Percentiles rank a stretch among this genome's conserved stretches.
Evolutionary conservation across 2,888 invertebrate genomes (phyloP).

Genomic region (Parelbella ahira): DNA sequence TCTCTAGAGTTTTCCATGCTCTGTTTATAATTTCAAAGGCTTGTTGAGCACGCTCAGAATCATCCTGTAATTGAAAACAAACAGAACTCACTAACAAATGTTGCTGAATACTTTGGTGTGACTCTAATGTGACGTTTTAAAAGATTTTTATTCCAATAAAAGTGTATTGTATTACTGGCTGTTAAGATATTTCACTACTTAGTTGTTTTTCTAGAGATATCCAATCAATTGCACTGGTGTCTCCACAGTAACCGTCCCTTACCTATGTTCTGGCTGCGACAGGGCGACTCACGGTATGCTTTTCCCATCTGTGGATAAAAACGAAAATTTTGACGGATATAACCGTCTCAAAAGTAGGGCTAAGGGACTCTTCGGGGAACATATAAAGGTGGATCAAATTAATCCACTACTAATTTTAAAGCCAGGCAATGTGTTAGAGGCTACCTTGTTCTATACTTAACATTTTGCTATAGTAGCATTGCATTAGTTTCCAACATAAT

Average conservation of each 20-base stretch:
- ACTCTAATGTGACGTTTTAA: slow-evolving; percentile 7
- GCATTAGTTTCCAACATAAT: too few species aligned
- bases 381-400: slow-evolving; percentile 3
- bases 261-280: slow-evolving; percentile 56
- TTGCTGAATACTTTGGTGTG: background rate
- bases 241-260: slow-evolving; percentile 44
- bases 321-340: slow-evolving; percentile 75
- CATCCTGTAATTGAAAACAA: slow-evolving; percentile 84
- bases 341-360: slow-evolving; percentile 61
- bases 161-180: slow-evolving; percentile 14
- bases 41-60: slow-evolving; percentile 95
- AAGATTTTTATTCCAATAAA: slow-evolving; percentile 11
- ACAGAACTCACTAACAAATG: background rate
- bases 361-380: slow-evolving; percentile 18
- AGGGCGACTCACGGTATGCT: slow-evolving; percentile 50
- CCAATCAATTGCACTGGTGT: too few species aligned
- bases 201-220: too few species aligned
- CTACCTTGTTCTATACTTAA: too few species aligned
- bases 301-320: slow-evolving; percentile 75
- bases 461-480: too few species aligned
- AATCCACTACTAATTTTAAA: slow-evolving; percentile 2
- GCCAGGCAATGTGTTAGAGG: too few species aligned
- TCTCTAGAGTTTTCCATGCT: slow-evolving; percentile 97
- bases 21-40: slow-evolving; percentile 96
- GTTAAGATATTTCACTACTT: too few species aligned